These are phyloP conservation scores for Homalodisca vitripennis DNA, from an alignment of 1,140 invertebrate species.

Conservation along the genomic window DNA sequence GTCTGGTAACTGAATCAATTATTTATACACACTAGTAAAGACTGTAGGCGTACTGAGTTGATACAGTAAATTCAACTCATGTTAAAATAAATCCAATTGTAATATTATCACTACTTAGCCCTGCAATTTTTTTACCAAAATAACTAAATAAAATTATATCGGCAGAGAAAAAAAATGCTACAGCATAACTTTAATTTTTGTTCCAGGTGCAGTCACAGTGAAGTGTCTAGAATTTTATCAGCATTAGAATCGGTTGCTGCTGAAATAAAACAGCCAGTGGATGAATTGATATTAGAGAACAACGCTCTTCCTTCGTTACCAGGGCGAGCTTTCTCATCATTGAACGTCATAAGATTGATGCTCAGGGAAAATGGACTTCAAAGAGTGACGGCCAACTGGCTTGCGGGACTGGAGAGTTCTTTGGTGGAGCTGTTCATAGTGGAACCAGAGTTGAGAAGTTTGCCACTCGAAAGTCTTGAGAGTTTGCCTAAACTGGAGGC, in stretches of 20 bases:
- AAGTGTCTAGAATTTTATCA: slow-evolving; percentile 69
- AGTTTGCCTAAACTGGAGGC: slow-evolving; percentile 75
- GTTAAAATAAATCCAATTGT: too few relatives aligned
- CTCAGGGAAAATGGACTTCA: slow-evolving; percentile 79
- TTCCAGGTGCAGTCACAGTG: slow-evolving; percentile 87
- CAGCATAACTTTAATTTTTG: too few relatives aligned
- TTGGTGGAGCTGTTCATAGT: slow-evolving; percentile 66
- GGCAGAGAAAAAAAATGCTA: neutral
- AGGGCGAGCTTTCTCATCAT: slow-evolving; percentile 69
- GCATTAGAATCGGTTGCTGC: slow-evolving; percentile 69
- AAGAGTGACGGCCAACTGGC: slow-evolving; percentile 74
- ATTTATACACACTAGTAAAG: too few relatives aligned
- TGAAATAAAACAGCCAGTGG: slow-evolving; percentile 66
- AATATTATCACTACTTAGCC: neutral
- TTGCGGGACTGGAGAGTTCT: slow-evolving; percentile 51
- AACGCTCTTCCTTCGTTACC: slow-evolving; percentile 79
- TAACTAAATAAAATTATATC: neutral
- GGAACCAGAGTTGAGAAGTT: slow-evolving; percentile 72
- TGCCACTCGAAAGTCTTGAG: slow-evolving; percentile 74
- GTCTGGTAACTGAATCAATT: too few relatives aligned
- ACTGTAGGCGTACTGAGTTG: too few relatives aligned
- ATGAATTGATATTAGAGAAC: slow-evolving; percentile 83
- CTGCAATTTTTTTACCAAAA: neutral
- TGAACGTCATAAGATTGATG: slow-evolving; percentile 58
- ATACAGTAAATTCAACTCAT: too few relatives aligned